These are phyloP conservation scores for Heliconius aoede DNA, from an alignment of 2,888 invertebrate species.

Conservation along the genomic window DNA sequence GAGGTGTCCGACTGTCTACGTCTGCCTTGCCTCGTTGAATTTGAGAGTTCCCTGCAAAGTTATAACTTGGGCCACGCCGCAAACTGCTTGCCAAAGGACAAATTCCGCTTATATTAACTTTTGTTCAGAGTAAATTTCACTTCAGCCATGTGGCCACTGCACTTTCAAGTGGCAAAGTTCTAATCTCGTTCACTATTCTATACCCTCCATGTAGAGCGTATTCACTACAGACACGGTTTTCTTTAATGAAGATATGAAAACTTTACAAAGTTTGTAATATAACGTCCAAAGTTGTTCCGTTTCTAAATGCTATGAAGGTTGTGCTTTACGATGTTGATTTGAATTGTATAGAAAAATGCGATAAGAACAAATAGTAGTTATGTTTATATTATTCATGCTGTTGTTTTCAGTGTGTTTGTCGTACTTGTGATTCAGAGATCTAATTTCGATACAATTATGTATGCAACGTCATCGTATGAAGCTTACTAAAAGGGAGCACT, in stretches of 20 bases:
- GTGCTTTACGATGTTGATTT: not conserved
- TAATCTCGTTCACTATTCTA: slow-evolving; percentile 69
- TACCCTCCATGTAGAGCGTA: slow-evolving; percentile 54
- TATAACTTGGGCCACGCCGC: slow-evolving; percentile 62
- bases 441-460: slow-evolving; percentile 38
- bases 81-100: slow-evolving; percentile 74
- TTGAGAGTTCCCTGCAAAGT: slow-evolving; percentile 60
- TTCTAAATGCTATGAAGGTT: slow-evolving; percentile 11
- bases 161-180: slow-evolving; percentile 79
- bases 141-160: slow-evolving; percentile 74
- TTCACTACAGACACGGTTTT: slow-evolving; percentile 51
- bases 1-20: slow-evolving; percentile 56
- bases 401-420: not conserved
- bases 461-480: slow-evolving; percentile 44
- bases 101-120: slow-evolving; percentile 82
- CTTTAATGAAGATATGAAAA: slow-evolving; percentile 53
- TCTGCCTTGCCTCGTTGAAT: slow-evolving; percentile 52
- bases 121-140: slow-evolving; percentile 78
- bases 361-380: not conserved
- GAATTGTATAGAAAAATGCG: not conserved
- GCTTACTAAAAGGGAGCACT: slow-evolving; percentile 66
- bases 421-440: slow-evolving; percentile 14
- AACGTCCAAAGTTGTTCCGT: slow-evolving; percentile 20
- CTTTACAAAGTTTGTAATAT: slow-evolving; percentile 45
- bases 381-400: not conserved